Conservation (phyloP, 2,888 invertebrate genomes). For the Ctenicera cuprea region DNA sequence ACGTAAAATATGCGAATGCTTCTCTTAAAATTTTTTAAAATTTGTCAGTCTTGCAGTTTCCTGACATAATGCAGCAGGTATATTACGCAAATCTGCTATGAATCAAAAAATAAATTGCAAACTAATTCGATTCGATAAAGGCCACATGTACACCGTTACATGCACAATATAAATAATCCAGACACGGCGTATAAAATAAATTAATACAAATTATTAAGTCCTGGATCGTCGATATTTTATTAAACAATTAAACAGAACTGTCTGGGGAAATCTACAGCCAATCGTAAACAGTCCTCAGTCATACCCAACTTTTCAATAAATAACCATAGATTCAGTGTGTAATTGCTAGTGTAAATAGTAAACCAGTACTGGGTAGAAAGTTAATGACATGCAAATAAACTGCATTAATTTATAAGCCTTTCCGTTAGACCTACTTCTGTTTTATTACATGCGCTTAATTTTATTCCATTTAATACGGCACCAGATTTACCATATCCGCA, state of each 20-base stretch:
- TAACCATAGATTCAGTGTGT: conserved; percentile 54
- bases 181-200: neutral
- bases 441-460: conserved; percentile 47
- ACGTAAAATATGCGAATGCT: no score
- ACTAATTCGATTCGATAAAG: neutral
- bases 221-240: conserved; percentile 36
- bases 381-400: conserved; percentile 61
- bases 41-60: no score
- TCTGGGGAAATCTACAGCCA: conserved; percentile 34
- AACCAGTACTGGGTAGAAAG: conserved; percentile 58
- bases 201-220: conserved; percentile 35
- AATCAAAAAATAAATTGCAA: neutral
- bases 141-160: neutral
- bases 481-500: conserved; percentile 33
- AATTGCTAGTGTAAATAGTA: conserved; percentile 60
- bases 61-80: no score
- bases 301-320: conserved; percentile 53
- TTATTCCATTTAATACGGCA: conserved; percentile 41
- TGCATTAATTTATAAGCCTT: conserved; percentile 57
- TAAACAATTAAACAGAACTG: conserved; percentile 36
- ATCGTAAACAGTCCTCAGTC: conserved; percentile 42
- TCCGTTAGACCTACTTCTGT: conserved; percentile 61
- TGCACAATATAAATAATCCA: conserved; percentile 18
- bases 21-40: no score
- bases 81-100: neutral